These are phyloP conservation scores for Okamejei kenojei DNA, from an alignment of 2,797 vertebrate genomes.

Conservation along the genomic window DNA sequence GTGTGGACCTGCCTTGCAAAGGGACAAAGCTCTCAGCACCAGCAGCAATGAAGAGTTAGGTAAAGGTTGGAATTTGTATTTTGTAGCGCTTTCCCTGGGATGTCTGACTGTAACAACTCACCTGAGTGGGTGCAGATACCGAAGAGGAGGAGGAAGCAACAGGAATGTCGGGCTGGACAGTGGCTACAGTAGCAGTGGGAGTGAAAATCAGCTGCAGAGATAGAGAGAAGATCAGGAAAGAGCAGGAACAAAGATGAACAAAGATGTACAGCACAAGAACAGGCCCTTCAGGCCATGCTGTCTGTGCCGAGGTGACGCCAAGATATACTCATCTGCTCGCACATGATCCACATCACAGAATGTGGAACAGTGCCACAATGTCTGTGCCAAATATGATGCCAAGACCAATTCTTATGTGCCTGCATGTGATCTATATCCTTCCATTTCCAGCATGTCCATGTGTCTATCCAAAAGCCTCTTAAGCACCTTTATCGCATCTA, in stretches of 20 bases:
- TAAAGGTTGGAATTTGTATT: not conserved
- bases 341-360: too few species aligned
- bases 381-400: too few species aligned
- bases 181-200: conserved; percentile 80
- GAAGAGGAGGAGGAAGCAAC: conserved; percentile 73
- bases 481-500: too few species aligned
- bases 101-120: conserved; percentile 56
- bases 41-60: not conserved
- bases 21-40: not conserved
- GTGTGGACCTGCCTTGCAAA: not conserved
- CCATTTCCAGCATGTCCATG: too few species aligned
- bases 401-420: too few species aligned
- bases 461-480: too few species aligned
- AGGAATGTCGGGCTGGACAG: conserved; percentile 84
- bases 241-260: conserved; percentile 45
- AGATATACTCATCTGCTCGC: too few species aligned
- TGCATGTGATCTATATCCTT: too few species aligned
- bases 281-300: too few species aligned
- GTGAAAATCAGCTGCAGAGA: conserved; percentile 82
- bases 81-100: not conserved
- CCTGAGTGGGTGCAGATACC: conserved; percentile 82
- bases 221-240: conserved; percentile 45
- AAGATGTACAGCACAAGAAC: too few species aligned
- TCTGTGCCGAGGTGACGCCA: too few species aligned
- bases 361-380: too few species aligned